Conservation (phyloP, 2,797 vertebrate genomes). For the Pelochelys cantorii region DNA sequence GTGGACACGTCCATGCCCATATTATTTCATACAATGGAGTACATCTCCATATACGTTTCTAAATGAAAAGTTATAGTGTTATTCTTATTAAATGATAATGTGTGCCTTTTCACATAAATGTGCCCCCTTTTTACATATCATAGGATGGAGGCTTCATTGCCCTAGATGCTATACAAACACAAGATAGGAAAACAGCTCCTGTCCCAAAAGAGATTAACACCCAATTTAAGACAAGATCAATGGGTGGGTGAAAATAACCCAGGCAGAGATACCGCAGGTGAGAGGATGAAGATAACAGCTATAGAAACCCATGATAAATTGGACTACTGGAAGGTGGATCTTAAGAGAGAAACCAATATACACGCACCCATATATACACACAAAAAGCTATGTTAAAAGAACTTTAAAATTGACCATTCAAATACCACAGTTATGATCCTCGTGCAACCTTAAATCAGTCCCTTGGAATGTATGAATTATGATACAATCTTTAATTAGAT, state of each 20-base stretch:
- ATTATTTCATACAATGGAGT: slow-evolving; percentile 9
- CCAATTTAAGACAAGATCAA: neutral
- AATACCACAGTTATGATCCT: neutral
- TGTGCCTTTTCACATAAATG: neutral
- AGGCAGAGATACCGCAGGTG: neutral
- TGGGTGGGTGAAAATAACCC: neutral
- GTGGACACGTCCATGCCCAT: neutral
- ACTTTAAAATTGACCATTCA: neutral
- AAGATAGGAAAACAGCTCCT: neutral
- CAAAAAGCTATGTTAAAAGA: neutral
- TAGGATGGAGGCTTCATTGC: neutral
- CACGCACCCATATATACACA: neutral
- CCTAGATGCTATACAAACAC: neutral
- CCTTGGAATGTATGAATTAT: neutral
- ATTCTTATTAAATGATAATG: neutral
- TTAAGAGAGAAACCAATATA: neutral
- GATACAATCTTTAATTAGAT: neutral
- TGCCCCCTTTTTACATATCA: too few species aligned
- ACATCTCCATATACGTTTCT: neutral
- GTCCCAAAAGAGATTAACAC: neutral
- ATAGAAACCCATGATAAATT: neutral
- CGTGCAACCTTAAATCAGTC: neutral
- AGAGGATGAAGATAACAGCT: neutral
- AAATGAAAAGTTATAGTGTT: neutral
- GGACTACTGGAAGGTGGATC: neutral